Evolutionary conservation across 2,797 vertebrate genomes (phyloP), one percentile per base, ranked within the genome.

Genomic region (Aplochiton taeniatus): DNA sequence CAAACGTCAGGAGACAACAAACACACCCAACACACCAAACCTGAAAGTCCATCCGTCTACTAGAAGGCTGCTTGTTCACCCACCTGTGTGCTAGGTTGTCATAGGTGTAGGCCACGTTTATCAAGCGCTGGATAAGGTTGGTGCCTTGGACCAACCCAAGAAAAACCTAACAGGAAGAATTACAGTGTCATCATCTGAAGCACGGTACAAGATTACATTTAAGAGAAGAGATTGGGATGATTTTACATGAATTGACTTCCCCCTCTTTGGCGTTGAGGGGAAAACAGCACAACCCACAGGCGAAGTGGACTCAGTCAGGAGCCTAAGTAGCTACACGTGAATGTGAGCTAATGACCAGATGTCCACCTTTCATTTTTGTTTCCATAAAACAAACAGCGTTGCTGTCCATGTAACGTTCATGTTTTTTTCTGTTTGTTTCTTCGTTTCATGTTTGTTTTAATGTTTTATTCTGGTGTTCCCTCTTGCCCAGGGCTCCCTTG

Each of bases 81-180:
- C 54, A 98, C 97, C 97, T 96, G 93, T 96, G 96, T 57, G 95
- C 96, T 63, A 99, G 94, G 92, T 99, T 98, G 92, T 98, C 96
- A 60, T 99, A 99, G 5, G 97, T 99, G 89, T 98, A 99, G 80
- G 97, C 95, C 90, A 99, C 96, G 75, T 96, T 98, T 89, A 98
- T 99, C 85, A 99, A 85, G 54, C 96, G 92, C 76, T 99, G 96
- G 91, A 98, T 98, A 87, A 98, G 92, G 93, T 91, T 95, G 86
- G 95, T 98, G 68, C 95, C 95, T 88, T 99, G 96, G 72, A 97
- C 97, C 63, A 98, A 94, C 82, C 95, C 90, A 83, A 99, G 94
- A 85, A 98, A 99, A 58, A 98, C 96, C 96, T 98, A 79, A 13
- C 11, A 14, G 48, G 19, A 47, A 14, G 68, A 11, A 18, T 0